A percentile compares a stretch with the other conserved stretches of the same genome.
These are phyloP conservation scores for Pharmacophagus antenor DNA, from an alignment of 2,888 invertebrate genomes.

Conservation along the genomic window DNA sequence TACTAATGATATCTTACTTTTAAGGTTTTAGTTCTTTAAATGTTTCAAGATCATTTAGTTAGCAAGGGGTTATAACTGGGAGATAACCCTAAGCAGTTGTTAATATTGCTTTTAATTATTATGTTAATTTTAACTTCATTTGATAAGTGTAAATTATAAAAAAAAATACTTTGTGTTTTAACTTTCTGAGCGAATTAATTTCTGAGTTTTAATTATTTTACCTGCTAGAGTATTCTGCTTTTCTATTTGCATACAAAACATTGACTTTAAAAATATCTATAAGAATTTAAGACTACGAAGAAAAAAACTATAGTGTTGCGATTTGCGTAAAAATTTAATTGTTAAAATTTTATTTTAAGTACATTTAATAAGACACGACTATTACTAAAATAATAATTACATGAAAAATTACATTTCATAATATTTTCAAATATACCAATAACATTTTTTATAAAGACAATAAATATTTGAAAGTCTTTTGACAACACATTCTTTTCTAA, in stretches of 20 bases:
- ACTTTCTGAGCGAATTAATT: no score
- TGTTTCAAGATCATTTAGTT: background rate
- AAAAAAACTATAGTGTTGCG: no score
- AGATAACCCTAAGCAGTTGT: no score
- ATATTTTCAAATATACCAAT: background rate
- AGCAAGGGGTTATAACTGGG: no score
- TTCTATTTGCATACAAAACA: no score
- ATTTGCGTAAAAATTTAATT: no score
- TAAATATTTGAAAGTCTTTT: slow-evolving; percentile 2
- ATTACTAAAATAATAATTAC: background rate
- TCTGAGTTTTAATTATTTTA: no score
- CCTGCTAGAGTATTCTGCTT: no score
- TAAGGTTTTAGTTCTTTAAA: background rate
- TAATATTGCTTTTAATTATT: background rate
- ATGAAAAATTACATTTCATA: background rate
- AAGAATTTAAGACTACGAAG: no score
- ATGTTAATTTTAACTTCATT: background rate
- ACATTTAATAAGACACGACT: background rate
- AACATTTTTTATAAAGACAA: background rate
- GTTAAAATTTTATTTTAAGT: background rate
- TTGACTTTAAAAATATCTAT: no score
- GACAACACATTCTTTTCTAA: background rate
- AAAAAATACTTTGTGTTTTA: no score
- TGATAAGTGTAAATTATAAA: no score
- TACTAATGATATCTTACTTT: background rate